These are phyloP conservation scores for Epizoanthus illoricatus DNA, from an alignment of 92 coral and sea anemone genomes.

Conservation along the genomic window DNA sequence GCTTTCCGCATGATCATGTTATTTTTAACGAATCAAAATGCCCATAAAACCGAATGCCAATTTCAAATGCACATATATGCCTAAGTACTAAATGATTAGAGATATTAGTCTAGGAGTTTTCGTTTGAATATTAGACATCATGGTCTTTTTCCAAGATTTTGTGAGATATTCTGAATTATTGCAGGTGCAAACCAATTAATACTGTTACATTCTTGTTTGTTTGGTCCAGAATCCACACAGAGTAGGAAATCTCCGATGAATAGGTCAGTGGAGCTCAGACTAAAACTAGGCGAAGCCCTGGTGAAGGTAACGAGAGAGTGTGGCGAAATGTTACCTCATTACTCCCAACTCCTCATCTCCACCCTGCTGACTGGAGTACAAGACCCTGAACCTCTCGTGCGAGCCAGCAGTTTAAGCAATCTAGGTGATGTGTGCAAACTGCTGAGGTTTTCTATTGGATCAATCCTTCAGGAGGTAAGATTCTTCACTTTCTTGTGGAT, in stretches of 20 bases:
- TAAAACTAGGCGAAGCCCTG: constrained; percentile 90
- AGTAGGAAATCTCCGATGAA: background rate
- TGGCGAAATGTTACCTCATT: constrained; percentile 81
- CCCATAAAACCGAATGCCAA: no score
- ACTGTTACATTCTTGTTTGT: background rate
- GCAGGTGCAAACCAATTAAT: no score
- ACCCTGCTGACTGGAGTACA: constrained; percentile 77
- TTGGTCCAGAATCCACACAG: constrained; percentile 1
- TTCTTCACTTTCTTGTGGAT: no score
- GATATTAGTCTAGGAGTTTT: no score
- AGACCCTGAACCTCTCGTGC: constrained; percentile 79
- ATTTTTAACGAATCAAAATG: no score
- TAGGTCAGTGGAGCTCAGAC: constrained; percentile 69
- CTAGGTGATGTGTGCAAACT: constrained; percentile 91
- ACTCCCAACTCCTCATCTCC: constrained; percentile 74
- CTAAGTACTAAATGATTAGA: no score
- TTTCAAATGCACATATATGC: no score
- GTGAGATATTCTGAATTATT: no score
- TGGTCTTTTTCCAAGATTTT: no score
- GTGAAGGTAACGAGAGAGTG: constrained; percentile 81
- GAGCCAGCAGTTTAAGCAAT: constrained; percentile 95
- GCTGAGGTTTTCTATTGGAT: constrained; percentile 76
- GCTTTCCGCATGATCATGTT: no score
- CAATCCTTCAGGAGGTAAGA: constrained; percentile 80
- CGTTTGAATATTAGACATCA: no score